Evolutionary conservation across 2,888 invertebrate genomes (phyloP).

Genomic region (Tillus elongatus): DNA sequence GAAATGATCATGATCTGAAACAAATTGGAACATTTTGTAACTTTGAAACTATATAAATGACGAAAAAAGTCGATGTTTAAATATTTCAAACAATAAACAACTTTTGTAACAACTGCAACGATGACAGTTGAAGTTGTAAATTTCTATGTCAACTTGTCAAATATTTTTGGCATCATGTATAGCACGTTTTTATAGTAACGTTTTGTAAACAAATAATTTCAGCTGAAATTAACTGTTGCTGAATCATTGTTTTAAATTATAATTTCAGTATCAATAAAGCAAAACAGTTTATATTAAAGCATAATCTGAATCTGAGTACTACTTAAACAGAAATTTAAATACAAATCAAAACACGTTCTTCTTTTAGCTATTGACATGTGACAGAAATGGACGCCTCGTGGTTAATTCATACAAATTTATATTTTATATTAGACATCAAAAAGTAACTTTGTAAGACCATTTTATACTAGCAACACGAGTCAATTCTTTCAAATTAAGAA

Average conservation of each 20-base stretch:
- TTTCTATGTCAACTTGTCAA: slow-evolving; percentile 25
- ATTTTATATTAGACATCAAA: slow-evolving; percentile 1
- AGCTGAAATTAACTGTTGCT: too few relatives aligned
- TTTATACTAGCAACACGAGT: too few relatives aligned
- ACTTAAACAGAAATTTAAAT: too few relatives aligned
- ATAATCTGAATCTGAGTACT: too few relatives aligned
- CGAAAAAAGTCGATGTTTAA: slow-evolving; percentile 13
- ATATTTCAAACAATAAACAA: slow-evolving; percentile 19
- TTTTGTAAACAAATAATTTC: too few relatives aligned
- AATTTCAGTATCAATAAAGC: slow-evolving; percentile 17
- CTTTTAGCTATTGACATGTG: slow-evolving; percentile 26
- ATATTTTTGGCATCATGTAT: slow-evolving; percentile 31
- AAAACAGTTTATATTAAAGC: too few relatives aligned
- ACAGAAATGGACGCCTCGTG: slow-evolving; percentile 33
- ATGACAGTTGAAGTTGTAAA: slow-evolving; percentile 29
- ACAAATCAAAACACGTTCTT: slow-evolving; percentile 21
- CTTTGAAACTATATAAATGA: slow-evolving; percentile 16
- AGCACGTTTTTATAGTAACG: too few relatives aligned
- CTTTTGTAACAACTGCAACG: slow-evolving; percentile 24
- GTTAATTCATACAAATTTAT: slow-evolving; percentile 13
- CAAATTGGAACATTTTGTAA: slow-evolving; percentile 24
- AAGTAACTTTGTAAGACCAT: slow-evolving; percentile 10
- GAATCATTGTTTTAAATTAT: slow-evolving; percentile 8
- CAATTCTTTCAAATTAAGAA: slow-evolving; percentile 8
- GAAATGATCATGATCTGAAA: slow-evolving; percentile 33